Conservation (phyloP, 2,113 vertebrate genomes). For the Mus pahari region DNA sequence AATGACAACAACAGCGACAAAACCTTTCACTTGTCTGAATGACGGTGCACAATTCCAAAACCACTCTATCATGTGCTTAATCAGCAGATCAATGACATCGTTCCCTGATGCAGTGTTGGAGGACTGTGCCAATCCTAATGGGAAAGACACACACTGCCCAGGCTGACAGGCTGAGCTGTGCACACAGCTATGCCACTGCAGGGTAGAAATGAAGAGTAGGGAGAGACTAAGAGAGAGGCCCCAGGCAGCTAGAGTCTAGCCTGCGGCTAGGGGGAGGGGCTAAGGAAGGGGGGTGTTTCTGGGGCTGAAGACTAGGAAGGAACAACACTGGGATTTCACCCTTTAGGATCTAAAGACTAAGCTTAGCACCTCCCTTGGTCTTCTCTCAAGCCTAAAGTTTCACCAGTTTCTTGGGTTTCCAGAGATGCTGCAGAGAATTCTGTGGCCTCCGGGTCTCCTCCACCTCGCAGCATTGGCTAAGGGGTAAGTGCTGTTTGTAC, state of each 20-base stretch:
- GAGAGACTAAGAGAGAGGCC: not conserved
- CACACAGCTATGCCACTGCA: not conserved
- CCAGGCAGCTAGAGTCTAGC: not conserved
- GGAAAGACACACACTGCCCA: not conserved
- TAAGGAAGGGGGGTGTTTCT: no score
- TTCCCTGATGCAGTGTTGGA: not conserved
- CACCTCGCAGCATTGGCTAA: not conserved
- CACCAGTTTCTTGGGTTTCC: not conserved
- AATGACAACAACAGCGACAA: not conserved
- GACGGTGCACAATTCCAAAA: not conserved
- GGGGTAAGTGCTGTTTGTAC: not conserved
- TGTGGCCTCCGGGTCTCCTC: no score
- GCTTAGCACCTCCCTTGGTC: not conserved
- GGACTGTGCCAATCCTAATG: not conserved
- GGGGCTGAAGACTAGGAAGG: not conserved
- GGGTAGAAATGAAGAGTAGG: not conserved
- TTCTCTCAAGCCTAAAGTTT: not conserved
- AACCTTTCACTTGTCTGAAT: not conserved
- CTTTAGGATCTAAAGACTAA: not conserved
- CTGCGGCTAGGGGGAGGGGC: not conserved
- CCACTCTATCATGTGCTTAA: accelerated
- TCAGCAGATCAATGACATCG: not conserved
- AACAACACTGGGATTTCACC: not conserved
- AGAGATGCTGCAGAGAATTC: not conserved
- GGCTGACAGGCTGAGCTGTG: not conserved